Evolutionary conservation across 2,113 vertebrate genomes (phyloP).

Genomic region (Probosciger aterrimus): DNA sequence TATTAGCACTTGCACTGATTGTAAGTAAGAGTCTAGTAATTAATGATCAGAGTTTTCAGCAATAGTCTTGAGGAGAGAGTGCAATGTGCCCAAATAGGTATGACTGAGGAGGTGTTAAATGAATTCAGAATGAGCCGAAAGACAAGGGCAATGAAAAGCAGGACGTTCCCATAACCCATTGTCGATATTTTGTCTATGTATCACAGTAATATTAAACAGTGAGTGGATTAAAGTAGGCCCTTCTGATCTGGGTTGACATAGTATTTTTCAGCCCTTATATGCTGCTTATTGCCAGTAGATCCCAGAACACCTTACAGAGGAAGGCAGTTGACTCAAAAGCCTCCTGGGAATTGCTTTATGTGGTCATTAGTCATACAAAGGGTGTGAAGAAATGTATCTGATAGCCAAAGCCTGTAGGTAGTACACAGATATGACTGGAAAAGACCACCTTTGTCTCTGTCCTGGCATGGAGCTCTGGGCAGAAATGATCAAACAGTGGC

Average conservation of each 20-base stretch:
- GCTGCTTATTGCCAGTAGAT: neutral
- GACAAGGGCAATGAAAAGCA: neutral
- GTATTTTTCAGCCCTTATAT: neutral
- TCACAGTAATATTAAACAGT: neutral
- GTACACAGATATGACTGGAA: neutral
- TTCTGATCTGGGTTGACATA: neutral
- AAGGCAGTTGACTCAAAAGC: neutral
- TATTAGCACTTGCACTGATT: constrained; percentile 54
- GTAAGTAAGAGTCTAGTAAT: constrained; percentile 51
- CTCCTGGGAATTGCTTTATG: neutral
- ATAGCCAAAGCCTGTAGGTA: neutral
- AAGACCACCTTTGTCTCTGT: neutral
- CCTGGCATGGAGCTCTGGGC: neutral
- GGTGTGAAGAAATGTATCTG: neutral
- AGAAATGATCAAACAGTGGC: neutral
- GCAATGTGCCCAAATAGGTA: neutral
- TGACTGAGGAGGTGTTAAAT: constrained; percentile 8
- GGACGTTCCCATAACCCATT: neutral
- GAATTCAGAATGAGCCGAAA: neutral
- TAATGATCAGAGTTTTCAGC: constrained; percentile 57
- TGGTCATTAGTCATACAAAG: neutral
- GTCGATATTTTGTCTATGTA: neutral
- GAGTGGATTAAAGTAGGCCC: neutral
- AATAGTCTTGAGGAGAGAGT: neutral
- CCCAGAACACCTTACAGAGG: neutral